phyloP scores from a whole-genome alignment of 2,113 vertebrate genomes.

The Gopherus flavomarginatus region DNA sequence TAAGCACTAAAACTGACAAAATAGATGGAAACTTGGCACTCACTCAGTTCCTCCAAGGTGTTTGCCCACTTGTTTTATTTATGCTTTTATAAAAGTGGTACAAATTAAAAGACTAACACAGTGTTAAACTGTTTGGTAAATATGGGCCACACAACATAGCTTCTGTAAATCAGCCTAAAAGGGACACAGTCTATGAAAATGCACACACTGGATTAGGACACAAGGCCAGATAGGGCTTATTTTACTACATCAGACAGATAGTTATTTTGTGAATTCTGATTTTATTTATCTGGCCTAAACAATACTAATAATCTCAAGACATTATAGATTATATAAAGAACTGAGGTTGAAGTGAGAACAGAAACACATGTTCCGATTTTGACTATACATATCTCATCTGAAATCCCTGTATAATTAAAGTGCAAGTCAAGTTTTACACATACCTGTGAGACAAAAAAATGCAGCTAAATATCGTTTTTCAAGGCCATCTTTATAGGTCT shows the following conservation, averaged over 20 bases:
- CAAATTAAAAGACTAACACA: background rate
- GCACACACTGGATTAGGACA: background rate
- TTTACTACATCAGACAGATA: background rate
- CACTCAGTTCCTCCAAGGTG: background rate
- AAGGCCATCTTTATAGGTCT: constrained; percentile 88
- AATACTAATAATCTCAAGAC: background rate
- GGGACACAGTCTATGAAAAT: background rate
- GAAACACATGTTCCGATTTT: background rate
- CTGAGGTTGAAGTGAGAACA: background rate
- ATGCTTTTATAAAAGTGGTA: background rate
- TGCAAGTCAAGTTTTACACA: constrained; percentile 52
- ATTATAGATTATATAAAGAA: background rate
- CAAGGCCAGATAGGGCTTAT: background rate
- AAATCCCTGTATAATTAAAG: constrained; percentile 6
- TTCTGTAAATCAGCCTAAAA: background rate
- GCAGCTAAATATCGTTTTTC: constrained; percentile 93
- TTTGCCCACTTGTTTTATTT: background rate
- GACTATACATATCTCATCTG: background rate
- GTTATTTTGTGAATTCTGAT: background rate
- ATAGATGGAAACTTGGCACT: background rate
- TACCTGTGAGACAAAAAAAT: constrained; percentile 94
- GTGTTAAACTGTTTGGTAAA: background rate
- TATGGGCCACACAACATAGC: background rate
- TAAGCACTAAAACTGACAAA: background rate
- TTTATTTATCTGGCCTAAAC: background rate